phyloP scores from a whole-genome alignment of 2,113 vertebrate species.

The Mormoops blainvillei region DNA sequence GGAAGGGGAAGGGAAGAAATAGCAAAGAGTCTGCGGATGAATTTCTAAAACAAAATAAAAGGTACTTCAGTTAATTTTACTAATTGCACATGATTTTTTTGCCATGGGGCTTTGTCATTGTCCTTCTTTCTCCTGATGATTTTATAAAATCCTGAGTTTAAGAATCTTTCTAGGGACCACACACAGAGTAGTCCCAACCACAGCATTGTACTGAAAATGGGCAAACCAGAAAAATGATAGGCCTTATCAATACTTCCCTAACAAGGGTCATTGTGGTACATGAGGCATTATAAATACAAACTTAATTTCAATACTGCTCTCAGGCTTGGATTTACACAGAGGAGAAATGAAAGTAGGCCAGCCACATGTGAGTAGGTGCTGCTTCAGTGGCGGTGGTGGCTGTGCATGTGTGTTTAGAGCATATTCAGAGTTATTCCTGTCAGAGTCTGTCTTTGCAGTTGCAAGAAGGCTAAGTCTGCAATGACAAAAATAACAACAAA shows the following conservation, averaged over 20 bases:
- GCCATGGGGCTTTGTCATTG: background rate
- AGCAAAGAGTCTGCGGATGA: background rate
- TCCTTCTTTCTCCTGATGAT: background rate
- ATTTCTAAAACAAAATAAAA: background rate
- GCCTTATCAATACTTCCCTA: background rate
- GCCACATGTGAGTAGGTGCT: rapidly evolving
- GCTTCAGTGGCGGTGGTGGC: too few species aligned
- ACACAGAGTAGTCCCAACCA: background rate
- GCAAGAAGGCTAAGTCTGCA: conserved; percentile 31
- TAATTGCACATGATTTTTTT: background rate
- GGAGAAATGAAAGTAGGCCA: background rate
- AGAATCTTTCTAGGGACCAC: background rate
- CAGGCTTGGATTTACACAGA: background rate
- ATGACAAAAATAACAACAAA: conserved; percentile 59
- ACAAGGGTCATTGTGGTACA: background rate
- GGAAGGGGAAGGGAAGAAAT: background rate
- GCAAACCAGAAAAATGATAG: background rate
- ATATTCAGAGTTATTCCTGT: background rate
- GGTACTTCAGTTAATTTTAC: background rate
- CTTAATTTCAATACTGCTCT: background rate
- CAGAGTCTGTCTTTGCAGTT: conserved; percentile 30
- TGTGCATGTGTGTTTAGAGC: background rate
- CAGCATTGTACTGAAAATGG: background rate
- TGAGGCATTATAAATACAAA: background rate
- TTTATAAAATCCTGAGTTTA: background rate